Base-by-base conservation (phyloP, 1,140 invertebrate species). In the Hyles vespertilio region DNA sequence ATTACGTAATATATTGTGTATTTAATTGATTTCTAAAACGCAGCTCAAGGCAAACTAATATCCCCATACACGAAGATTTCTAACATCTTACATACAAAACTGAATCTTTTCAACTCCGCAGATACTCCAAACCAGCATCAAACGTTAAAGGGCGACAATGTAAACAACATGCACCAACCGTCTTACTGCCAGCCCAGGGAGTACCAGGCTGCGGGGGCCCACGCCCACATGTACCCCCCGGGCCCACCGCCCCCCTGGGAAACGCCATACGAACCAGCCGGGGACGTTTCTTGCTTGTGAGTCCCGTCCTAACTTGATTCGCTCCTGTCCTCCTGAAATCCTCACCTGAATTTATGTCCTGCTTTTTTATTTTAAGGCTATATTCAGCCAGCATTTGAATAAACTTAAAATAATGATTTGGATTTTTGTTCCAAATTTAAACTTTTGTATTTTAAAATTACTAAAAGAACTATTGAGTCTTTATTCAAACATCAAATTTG, bases 141-240 rank as follows among this genome's bases (percentile, higher is more conserved):
- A 82, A 74, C 77, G 63, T 62, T 79, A 65, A 86, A 88, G 77
- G 85, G 87, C 84, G 87, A 89, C 87, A 90, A 90, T 90, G 89
- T 90, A 90, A 90, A 90, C 89, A 89, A 87, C 82, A 84, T 77
- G 75, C 74, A 77, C 71, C 79, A 80, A 67, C 77, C 72, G 70
- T 58, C 64, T 63, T 84, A 84, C 74, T 70, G 73, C 56, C 72
- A 67, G 65, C 67, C 74, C 59, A 67, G 77, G 69, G 76, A 84
- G 43, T 83, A 77, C 77, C 78, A 77, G 74, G 66, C 71, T 56
- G 65, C 74, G 44, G 67, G 63, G 64, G 70, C 73, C 59, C 73
- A 77, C 58, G 73, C 74, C 58, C 58, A 77, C 53, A 71, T 84
- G 72, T 81, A 84, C 72, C 72, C 79, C 11, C 72, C 79, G 11